Percentiles rank a stretch among this genome's conserved stretches.
Evolutionary conservation across 2,797 vertebrate genomes (phyloP).

Genomic region (Brachyrhaphis roseni): DNA sequence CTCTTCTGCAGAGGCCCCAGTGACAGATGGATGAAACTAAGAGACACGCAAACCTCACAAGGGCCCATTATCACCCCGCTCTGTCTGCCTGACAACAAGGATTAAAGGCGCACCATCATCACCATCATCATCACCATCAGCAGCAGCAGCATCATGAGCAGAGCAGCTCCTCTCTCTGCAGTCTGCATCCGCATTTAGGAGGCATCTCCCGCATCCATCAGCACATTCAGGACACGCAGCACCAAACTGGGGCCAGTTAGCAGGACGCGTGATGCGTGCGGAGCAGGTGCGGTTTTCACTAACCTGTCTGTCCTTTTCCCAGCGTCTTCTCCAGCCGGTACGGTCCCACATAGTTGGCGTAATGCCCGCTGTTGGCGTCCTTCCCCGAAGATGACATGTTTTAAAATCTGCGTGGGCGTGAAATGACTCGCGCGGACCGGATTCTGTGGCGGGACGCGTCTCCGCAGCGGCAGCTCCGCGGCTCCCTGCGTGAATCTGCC

Average conservation of each 20-base stretch:
- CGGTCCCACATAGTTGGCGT: constrained; percentile 98
- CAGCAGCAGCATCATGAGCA: not conserved
- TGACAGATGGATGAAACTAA: constrained; percentile 63
- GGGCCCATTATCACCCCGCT: constrained; percentile 46
- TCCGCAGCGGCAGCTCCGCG: constrained; percentile 45
- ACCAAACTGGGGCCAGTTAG: not conserved
- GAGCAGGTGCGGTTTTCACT: constrained; percentile 65
- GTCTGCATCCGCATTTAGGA: constrained; percentile 34
- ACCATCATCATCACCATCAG: constrained; percentile 1
- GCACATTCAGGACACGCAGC: constrained; percentile 8
- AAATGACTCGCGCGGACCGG: not conserved
- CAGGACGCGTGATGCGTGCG: constrained; percentile 29
- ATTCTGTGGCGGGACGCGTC: constrained; percentile 24
- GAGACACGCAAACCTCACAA: constrained; percentile 43
- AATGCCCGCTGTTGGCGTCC: constrained; percentile 93
- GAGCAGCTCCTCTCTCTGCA: constrained; percentile 8
- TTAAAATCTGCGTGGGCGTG: constrained; percentile 16
- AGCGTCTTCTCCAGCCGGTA: constrained; percentile 99
- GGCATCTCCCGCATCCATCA: constrained; percentile 13
- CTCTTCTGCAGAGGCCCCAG: constrained; percentile 57
- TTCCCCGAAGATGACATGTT: constrained; percentile 93
- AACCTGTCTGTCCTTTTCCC: constrained; percentile 99
- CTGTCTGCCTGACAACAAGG: constrained; percentile 75
- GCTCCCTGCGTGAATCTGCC: constrained; percentile 20
- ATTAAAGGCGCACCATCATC: constrained; percentile 65